phyloP scores from a whole-genome alignment of 2,888 invertebrate genomes.

The Oscheius onirici region DNA sequence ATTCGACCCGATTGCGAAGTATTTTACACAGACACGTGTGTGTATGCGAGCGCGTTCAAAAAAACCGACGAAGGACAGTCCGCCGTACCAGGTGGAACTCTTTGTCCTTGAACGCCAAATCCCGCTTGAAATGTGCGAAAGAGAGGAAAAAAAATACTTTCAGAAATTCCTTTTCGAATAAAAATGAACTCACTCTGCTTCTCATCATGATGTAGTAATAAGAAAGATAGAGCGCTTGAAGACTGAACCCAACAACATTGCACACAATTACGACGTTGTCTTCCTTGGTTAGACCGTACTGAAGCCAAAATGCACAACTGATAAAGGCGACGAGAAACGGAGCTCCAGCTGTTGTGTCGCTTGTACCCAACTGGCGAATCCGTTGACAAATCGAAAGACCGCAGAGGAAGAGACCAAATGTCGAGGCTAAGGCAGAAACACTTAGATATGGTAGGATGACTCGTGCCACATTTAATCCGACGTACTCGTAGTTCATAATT shows the following conservation, averaged over 20 bases:
- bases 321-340: slow-evolving; percentile 55
- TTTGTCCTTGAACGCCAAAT: not conserved
- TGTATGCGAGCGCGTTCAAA: slow-evolving; percentile 20
- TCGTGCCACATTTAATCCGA: slow-evolving; percentile 28
- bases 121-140: not conserved
- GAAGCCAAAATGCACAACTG: slow-evolving; percentile 83
- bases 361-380: slow-evolving; percentile 56
- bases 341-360: slow-evolving; percentile 65
- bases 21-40: too few species aligned
- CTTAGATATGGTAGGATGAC: slow-evolving; percentile 54
- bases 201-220: slow-evolving; percentile 81
- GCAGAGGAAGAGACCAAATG: slow-evolving; percentile 65
- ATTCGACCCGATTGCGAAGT: slow-evolving; percentile 41
- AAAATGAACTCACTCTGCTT: slow-evolving; percentile 36
- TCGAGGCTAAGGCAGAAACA: slow-evolving; percentile 62
- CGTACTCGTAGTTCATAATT: not conserved
- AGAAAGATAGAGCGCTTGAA: slow-evolving; percentile 80
- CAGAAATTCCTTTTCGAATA: not conserved
- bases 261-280: slow-evolving; percentile 81
- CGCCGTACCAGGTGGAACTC: not conserved
- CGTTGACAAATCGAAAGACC: slow-evolving; percentile 65
- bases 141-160: too few species aligned
- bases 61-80: not conserved
- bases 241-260: slow-evolving; percentile 81
- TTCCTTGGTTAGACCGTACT: slow-evolving; percentile 81